Base-by-base conservation (phyloP, 2,888 invertebrate species). In the Monochamus alternatus region DNA sequence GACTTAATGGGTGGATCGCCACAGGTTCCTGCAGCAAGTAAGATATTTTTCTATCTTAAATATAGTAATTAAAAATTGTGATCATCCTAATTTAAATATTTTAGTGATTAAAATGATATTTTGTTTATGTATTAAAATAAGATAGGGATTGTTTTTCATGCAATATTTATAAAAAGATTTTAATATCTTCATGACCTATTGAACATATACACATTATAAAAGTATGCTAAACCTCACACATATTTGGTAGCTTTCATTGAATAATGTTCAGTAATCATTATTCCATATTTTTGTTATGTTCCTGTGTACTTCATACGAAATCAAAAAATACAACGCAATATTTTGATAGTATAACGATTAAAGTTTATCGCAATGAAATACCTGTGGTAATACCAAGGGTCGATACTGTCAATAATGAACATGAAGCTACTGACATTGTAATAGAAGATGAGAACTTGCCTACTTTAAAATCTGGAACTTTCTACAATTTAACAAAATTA, bases 371-470 rank as follows among this genome's bases (percentile, higher is more conserved):
- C 2, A 64, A 68, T 7, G 70, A 76, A 22, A 43, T 12, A 22
- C 71, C 80, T 9, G 55, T 75, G 8, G 72, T 76, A 8, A 44
- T 76, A 14, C 32, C 77, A 51, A 65, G 47, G n/a, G 76, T 77
- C 3, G 78, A 81, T 44, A 76, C 76, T 38, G 64, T 81, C 7
- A 76, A 79, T 22, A 58, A 78, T 51, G 74, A 81, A 65, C 30
- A 47, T 10, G 31, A 74, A 3, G 77, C 77, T 4, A 81, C 81
- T 8, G 83, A 82, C 55, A 80, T 84, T 43, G 59, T 55, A 9
- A 80, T 80, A n/a, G 82, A 84, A 74, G 65, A 83, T 22, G 78
- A 82, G 74, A 30, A 64, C 22, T 69, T 84, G 31, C 78, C 81
- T 5, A 52, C 78, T 7, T 65, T 85, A 32, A 77, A 77, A 73